Conservation (phyloP, 2,113 vertebrate genomes). For the Muscicapa adusta region DNA sequence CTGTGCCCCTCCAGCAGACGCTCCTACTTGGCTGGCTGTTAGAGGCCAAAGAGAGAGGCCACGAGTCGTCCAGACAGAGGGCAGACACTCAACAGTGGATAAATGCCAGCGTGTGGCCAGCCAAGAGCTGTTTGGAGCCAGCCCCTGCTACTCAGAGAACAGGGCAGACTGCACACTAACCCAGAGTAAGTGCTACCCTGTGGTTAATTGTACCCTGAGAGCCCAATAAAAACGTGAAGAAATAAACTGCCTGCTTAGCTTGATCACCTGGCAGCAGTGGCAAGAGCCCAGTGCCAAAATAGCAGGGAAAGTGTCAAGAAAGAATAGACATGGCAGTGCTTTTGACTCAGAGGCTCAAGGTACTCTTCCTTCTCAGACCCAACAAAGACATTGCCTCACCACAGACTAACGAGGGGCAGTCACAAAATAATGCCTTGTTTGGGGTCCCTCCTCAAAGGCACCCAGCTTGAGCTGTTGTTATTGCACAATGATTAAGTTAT, state of each 20-base stretch:
- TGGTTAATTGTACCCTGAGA: background rate
- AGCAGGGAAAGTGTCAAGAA: background rate
- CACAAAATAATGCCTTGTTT: rapidly evolving
- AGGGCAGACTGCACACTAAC: background rate
- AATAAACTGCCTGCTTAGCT: background rate
- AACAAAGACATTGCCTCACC: background rate
- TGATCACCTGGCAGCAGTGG: background rate
- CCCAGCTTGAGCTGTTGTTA: background rate
- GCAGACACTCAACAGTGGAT: background rate
- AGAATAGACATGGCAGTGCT: rapidly evolving
- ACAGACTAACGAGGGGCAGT: background rate
- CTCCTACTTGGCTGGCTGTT: background rate
- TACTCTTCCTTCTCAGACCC: background rate
- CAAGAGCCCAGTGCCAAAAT: background rate
- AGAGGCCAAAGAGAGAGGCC: background rate
- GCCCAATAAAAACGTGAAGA: background rate
- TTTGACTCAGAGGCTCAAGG: rapidly evolving
- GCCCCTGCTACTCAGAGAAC: background rate
- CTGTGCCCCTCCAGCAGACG: background rate
- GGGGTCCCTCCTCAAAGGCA: background rate
- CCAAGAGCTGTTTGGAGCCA: background rate
- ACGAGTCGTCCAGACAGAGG: background rate
- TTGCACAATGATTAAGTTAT: background rate
- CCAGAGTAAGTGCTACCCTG: background rate
- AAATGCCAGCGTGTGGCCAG: background rate